Conservation (phyloP, 2,113 vertebrate genomes). For the Pseudorasbora parva region DNA sequence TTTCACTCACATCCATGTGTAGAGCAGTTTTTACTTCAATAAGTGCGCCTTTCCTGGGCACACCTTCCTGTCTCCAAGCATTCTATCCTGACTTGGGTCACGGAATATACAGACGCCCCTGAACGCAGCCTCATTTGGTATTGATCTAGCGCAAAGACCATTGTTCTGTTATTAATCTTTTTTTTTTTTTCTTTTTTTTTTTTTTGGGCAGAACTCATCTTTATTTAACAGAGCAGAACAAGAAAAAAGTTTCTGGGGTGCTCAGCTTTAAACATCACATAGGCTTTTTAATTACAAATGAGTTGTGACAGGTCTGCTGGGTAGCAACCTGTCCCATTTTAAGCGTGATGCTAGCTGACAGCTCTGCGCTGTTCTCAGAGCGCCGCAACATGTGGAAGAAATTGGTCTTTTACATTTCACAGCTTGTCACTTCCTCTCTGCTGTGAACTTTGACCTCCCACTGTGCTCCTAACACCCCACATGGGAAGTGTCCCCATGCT, state of each 20-base stretch:
- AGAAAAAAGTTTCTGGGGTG: constrained; percentile 69
- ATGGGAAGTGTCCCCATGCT: constrained; percentile 91
- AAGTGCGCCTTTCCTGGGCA: neutral
- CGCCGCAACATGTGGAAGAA: constrained; percentile 97
- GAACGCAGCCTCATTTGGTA: constrained; percentile 67
- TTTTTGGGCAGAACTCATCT: constrained; percentile 74
- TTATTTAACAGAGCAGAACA: constrained; percentile 79
- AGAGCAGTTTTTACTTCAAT: neutral
- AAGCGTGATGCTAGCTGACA: constrained; percentile 85
- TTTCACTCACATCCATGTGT: neutral
- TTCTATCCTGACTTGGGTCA: constrained; percentile 45
- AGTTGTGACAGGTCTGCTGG: constrained; percentile 90
- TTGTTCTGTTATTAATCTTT: constrained; percentile 72
- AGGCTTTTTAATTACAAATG: constrained; percentile 90
- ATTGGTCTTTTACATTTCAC: constrained; percentile 99
- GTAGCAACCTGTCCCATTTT: constrained; percentile 87
- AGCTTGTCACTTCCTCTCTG: constrained; percentile 99
- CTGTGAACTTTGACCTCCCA: constrained; percentile 91
- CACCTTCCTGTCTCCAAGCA: neutral
- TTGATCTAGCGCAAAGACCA: constrained; percentile 71
- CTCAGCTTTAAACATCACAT: constrained; percentile 87
- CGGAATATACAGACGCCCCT: constrained; percentile 45
- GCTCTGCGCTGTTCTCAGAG: constrained; percentile 85
- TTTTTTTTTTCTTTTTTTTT: constrained; percentile 57
- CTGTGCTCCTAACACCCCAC: constrained; percentile 88